Evolutionary conservation across 2,888 invertebrate species (phyloP).

Genomic region (Leptopilina syphax): DNA sequence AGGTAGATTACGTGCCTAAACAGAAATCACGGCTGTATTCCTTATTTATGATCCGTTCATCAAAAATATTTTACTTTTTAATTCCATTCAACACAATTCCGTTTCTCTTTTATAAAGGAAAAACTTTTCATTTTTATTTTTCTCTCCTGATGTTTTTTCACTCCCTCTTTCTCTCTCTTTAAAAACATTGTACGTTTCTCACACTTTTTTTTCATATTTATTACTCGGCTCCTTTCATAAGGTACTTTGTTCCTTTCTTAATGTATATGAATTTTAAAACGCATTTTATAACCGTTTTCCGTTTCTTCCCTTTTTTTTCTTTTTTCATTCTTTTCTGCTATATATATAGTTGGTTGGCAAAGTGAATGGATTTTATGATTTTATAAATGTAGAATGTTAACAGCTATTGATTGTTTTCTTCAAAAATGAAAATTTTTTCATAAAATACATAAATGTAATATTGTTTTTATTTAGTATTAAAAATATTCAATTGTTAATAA

Average conservation of each 20-base stretch:
- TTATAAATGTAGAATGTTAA: too few species aligned
- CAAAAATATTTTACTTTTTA: not conserved
- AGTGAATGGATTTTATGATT: too few species aligned
- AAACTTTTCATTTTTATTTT: not conserved
- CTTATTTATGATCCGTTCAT: slow-evolving; percentile 16
- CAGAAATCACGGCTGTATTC: slow-evolving; percentile 36
- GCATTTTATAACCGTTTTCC: not conserved
- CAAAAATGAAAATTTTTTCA: too few species aligned
- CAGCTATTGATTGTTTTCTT: too few species aligned
- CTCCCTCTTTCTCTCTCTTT: not conserved
- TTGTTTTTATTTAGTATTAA: too few species aligned
- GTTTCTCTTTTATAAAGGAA: too few species aligned
- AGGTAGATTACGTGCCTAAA: slow-evolving; percentile 41
- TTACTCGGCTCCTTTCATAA: not conserved
- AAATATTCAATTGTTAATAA: too few species aligned
- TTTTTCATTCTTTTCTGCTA: not conserved
- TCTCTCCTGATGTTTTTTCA: not conserved
- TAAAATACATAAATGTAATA: too few species aligned
- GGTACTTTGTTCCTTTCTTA: not conserved
- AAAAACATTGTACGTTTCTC: not conserved
- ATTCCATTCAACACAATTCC: slow-evolving; percentile 1
- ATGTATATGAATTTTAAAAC: not conserved
- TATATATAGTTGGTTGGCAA: too few species aligned
- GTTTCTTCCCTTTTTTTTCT: not conserved
- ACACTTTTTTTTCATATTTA: slow-evolving; percentile 2